A percentile compares a stretch with the other conserved stretches of the same genome.
Evolutionary conservation across 2,797 vertebrate species (phyloP).

Genomic region (Parauchenoglanis ngamensis): DNA sequence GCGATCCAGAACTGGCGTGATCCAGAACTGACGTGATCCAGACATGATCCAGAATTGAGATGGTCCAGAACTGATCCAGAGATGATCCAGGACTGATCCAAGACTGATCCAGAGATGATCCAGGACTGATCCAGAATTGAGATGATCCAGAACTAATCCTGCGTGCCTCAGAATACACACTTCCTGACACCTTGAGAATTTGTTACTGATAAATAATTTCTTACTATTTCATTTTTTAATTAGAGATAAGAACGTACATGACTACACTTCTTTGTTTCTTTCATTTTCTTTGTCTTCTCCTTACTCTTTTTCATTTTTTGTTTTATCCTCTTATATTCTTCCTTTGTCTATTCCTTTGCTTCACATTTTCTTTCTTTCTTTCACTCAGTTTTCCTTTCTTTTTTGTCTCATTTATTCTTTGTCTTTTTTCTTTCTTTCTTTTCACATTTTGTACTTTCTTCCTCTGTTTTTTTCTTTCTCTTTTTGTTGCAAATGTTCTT

Average conservation of each 20-base stretch:
- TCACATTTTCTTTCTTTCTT: not conserved
- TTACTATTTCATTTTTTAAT: no score
- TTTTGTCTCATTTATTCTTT: not conserved
- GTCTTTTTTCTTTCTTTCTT: not conserved
- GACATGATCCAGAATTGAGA: not conserved
- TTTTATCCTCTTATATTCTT: not conserved
- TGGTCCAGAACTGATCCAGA: not conserved
- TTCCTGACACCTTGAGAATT: not conserved
- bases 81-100: not conserved
- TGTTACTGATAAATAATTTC: not conserved
- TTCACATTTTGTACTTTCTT: not conserved
- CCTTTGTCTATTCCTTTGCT: not conserved
- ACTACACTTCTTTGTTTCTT: not conserved
- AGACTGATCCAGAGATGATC: not conserved
- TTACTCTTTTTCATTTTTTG: not conserved
- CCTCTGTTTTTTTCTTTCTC: not conserved
- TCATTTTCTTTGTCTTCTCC: not conserved
- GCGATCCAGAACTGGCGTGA: not conserved
- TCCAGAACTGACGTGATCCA: not conserved
- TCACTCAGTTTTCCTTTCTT: not conserved
- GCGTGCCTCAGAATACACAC: not conserved
- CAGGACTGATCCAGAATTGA: not conserved
- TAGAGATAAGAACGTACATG: not conserved
- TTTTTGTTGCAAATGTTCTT: not conserved
- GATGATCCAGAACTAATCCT: not conserved